Evolutionary conservation across 2,797 vertebrate genomes (phyloP).

Genomic region (Nasua narica): DNA sequence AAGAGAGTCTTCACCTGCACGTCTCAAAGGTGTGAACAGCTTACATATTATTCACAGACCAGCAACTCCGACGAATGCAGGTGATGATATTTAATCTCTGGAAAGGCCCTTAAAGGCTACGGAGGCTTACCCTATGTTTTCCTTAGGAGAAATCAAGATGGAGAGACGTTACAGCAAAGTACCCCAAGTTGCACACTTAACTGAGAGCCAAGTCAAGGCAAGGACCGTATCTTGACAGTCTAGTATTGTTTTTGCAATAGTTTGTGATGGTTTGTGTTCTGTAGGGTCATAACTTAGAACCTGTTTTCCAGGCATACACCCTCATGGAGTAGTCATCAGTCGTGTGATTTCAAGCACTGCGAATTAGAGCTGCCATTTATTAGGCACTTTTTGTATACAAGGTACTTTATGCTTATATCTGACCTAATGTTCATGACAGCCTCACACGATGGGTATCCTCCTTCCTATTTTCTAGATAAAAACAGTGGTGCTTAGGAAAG

Average conservation of each 20-base stretch:
- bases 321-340: neutral
- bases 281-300: neutral
- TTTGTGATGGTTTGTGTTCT: neutral
- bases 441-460: neutral
- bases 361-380: neutral
- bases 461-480: neutral
- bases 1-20: neutral
- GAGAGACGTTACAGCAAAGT: neutral
- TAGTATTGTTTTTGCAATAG: neutral
- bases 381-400: neutral
- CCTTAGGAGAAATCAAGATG: neutral
- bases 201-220: neutral
- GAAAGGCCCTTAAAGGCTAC: neutral
- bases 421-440: neutral
- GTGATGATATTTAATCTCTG: neutral
- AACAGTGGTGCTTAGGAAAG: neutral
- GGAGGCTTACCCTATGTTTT: neutral
- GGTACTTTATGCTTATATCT: neutral
- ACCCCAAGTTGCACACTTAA: neutral
- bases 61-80: neutral
- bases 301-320: neutral
- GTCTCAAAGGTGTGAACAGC: rapidly evolving
- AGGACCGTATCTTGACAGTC: neutral
- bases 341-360: neutral
- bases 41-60: neutral